Evolutionary conservation across 2,113 vertebrate genomes (phyloP).

Genomic region (Urocynchramus pylzowi): DNA sequence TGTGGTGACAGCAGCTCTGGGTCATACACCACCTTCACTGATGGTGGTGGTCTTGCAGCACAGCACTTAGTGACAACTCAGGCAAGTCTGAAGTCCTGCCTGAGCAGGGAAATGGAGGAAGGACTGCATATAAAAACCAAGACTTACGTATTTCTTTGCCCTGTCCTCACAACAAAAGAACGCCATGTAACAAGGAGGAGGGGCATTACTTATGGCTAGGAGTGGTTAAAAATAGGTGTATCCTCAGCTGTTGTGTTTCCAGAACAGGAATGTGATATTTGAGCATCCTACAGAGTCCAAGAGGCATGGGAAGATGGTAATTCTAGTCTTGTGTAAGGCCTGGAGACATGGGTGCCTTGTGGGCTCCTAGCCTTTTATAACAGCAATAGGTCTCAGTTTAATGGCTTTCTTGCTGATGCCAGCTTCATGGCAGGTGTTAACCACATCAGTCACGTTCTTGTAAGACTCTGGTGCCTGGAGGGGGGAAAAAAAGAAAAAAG

Average conservation of each 20-base stretch:
- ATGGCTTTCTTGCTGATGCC: constrained; percentile 98
- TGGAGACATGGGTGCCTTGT: not conserved
- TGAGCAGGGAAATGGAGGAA: not conserved
- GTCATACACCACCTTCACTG: not conserved
- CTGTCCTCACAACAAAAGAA: not conserved
- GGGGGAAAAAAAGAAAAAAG: not conserved
- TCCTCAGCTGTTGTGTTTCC: not conserved
- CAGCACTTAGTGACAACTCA: not conserved
- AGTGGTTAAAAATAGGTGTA: not conserved
- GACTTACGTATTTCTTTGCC: not conserved
- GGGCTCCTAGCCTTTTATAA: constrained; percentile 89
- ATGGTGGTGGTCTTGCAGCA: not conserved
- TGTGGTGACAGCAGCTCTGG: not conserved
- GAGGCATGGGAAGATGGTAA: not conserved
- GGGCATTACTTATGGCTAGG: not conserved
- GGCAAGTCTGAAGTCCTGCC: not conserved
- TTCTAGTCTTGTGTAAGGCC: constrained; percentile 3
- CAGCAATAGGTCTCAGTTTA: constrained; percentile 93
- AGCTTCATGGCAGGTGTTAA: constrained; percentile 94
- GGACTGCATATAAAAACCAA: not conserved
- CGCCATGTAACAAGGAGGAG: not conserved
- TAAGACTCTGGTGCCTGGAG: constrained; percentile 94
- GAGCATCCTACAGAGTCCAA: not conserved
- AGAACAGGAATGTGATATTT: not conserved
- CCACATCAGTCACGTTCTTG: constrained; percentile 96